phyloP scores from a whole-genome alignment of 2,113 vertebrate genomes.

The Sylvietta virens region DNA sequence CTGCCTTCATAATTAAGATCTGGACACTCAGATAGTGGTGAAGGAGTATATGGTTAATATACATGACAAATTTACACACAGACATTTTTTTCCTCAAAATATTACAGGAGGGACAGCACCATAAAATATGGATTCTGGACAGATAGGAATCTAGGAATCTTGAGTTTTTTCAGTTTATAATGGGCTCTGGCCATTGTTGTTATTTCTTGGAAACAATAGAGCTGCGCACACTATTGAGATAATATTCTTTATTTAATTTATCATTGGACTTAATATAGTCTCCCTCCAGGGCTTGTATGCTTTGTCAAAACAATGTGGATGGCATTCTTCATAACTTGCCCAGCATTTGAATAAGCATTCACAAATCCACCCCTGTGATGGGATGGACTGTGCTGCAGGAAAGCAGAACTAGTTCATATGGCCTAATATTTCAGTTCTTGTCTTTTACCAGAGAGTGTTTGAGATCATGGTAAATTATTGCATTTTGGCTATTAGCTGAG shows the following conservation, averaged over 20 bases:
- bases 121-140: neutral
- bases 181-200: neutral
- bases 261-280: neutral
- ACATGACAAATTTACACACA: neutral
- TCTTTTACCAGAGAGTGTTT: neutral
- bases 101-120: neutral
- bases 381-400: neutral
- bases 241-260: neutral
- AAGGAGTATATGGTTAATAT: neutral
- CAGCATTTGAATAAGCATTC: neutral
- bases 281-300: neutral
- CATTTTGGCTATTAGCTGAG: neutral
- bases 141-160: neutral
- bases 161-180: neutral
- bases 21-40: neutral
- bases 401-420: neutral
- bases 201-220: neutral
- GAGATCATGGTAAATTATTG: neutral
- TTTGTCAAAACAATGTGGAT: neutral
- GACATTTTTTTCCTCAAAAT: neutral
- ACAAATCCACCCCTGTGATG: accelerated
- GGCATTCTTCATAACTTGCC: neutral
- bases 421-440: neutral
- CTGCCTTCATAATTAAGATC: neutral
- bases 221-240: neutral